Evolutionary conservation across 2,797 vertebrate species (phyloP), one percentile per base, ranked within the genome.

Genomic region (Schizothorax lantsangensis): DNA sequence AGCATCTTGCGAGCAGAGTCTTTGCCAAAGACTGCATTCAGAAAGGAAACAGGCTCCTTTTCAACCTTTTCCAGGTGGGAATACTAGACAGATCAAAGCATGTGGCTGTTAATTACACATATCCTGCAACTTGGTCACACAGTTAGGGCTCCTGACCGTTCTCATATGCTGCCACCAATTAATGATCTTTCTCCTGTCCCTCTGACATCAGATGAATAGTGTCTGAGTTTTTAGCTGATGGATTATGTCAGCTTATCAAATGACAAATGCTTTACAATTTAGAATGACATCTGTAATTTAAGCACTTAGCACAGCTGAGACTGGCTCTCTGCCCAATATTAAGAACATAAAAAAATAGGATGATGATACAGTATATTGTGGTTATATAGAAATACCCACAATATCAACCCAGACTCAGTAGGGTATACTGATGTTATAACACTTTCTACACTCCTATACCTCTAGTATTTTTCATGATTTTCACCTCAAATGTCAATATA

Each of bases 151-250:
- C 84, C 19, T 88, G 92, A 93, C 90, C 82, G 78, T 79, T 89
- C 90, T 93, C 91, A 91, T 91, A 92, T 92, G 91, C 90, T 89
- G 87, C 88, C 86, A 90, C 89, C 90, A 91, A 92, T 92, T 91
- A 93, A 94, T 92, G 90, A 93, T 90, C 87, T 83, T 87, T 89
- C 88, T 45, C 19, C 88, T 81, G 85, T 79, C 66, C 74, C 62
- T 81, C 68, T 87, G 88, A 90, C 73, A 71, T 81, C 64, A 73
- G 77, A 89, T 90, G 77, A 90, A 90, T 86, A 69, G 81, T 78
- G 85, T 87, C 80, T 38, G 54, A 23, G 23, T 49, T 69, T 49
- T 85, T 33, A 52, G 69, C 1, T 64, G 81, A 90, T 86, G 66
- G 72, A 86, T 90, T 81, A 87, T 87, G 68, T 69, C 71, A 81